phyloP scores from a whole-genome alignment of 2,888 invertebrate species.

The Geotrupes spiniger region DNA sequence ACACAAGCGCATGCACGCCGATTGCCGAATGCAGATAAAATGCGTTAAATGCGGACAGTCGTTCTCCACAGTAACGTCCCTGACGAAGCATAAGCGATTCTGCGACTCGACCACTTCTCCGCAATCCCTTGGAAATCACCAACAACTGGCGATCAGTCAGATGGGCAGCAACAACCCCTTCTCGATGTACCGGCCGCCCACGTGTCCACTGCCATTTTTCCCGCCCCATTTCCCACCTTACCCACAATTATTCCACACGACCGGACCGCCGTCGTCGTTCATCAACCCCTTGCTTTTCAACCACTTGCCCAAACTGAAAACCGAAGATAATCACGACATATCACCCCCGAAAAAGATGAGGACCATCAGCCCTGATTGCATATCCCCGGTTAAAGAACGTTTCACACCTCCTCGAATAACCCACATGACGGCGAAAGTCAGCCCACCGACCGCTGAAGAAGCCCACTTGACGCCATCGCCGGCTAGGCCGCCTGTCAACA shows the following conservation, averaged over 20 bases:
- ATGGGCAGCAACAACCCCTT: slow-evolving; percentile 56
- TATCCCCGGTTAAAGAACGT: slow-evolving; percentile 48
- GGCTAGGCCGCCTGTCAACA: slow-evolving; percentile 55
- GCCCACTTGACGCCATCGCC: slow-evolving; percentile 66
- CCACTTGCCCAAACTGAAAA: slow-evolving; percentile 44
- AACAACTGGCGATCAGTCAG: slow-evolving; percentile 39
- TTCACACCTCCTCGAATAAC: slow-evolving; percentile 58
- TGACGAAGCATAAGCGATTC: slow-evolving; percentile 94
- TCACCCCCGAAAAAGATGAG: slow-evolving; percentile 27
- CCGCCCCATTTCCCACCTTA: slow-evolving; percentile 58
- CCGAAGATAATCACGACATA: slow-evolving; percentile 11
- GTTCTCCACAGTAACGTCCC: slow-evolving; percentile 86
- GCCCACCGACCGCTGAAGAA: slow-evolving; percentile 67
- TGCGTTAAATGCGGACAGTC: slow-evolving; percentile 93
- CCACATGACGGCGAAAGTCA: slow-evolving; percentile 55
- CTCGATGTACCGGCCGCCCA: slow-evolving; percentile 68
- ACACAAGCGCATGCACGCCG: slow-evolving; percentile 98
- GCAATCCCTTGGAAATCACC: slow-evolving; percentile 43
- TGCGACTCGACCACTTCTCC: slow-evolving; percentile 77
- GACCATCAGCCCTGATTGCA: slow-evolving; percentile 35
- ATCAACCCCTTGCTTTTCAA: slow-evolving; percentile 66
- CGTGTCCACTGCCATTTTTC: slow-evolving; percentile 58
- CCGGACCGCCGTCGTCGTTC: slow-evolving; percentile 55
- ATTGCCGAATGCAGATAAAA: slow-evolving; percentile 90
- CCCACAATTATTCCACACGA: slow-evolving; percentile 48